Base-by-base conservation (phyloP, 2,797 vertebrate species). In the Pseudocheirus occidentalis region DNA sequence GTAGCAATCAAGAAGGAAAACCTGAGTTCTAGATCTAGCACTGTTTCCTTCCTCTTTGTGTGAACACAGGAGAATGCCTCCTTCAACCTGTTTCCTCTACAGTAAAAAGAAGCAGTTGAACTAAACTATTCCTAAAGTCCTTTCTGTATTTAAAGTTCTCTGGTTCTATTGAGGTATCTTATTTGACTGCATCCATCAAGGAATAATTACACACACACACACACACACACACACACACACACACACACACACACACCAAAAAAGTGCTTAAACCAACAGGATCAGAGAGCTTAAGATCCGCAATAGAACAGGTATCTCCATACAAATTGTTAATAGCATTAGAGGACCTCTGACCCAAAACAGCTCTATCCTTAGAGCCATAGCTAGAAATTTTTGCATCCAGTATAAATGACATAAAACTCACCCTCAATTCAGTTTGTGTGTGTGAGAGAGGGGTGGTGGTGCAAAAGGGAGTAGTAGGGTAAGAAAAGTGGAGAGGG, bases 361-460 rank as follows among this genome's bases (percentile, higher is more conserved):
- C 9, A 46, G 27, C 40, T 46, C 40, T 81, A 27, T 40, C 34
- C 21, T 21, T 81, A 46, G 40, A 46, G 4, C 40, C 40, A 11
- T 27, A 46, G 27, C 7, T 81, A n/a, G 5, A 91, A 14, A 57
- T n/a, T 46, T 55, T 31, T 92, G 29, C 21, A 91, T 9, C 66
- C 66, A 81, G 18, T 40, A 9, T 81, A 40, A 46, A 81, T 81
- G 66, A n/a, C n/a, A 40, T 81, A 46, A 46, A 46, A 81, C 3
- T 21, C 40, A 81, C 9, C 21, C 40, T 81, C 18, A 24, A 81
- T 27, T 81, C 40, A 81, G 7, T 81, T 81, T 62, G 31, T 66
- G n/a, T n/a, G n/a, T n/a, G n/a, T n/a, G 12, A 62, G 13, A n/a
- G 62, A 16, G 40, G 1, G 40, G 1, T 0, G 1, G 29, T 0